Evolutionary conservation across 2,888 invertebrate species (phyloP).

Genomic region (Trachelus troglodyta): DNA sequence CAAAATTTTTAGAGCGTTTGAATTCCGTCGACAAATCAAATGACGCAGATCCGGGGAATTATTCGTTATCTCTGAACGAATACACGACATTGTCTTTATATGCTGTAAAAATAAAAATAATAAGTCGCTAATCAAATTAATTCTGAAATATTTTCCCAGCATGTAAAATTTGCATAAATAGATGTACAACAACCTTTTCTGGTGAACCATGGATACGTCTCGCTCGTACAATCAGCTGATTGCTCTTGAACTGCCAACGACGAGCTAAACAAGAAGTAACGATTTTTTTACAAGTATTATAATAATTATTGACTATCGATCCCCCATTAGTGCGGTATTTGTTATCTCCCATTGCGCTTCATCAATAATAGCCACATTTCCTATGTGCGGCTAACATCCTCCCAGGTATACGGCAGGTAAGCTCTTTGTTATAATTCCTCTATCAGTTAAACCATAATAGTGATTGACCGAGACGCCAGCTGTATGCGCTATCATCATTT

Average conservation of each 20-base stretch:
- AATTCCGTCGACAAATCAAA: background rate
- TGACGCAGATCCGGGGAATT: background rate
- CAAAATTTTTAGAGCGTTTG: background rate
- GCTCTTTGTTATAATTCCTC: background rate
- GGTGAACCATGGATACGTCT: background rate
- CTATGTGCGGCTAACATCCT: background rate
- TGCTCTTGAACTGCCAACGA: slow-evolving; percentile 22
- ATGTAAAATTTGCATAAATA: background rate
- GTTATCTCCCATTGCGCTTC: background rate
- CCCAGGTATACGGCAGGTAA: background rate
- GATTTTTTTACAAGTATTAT: slow-evolving; percentile 17
- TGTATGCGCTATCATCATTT: background rate
- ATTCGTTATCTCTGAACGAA: background rate
- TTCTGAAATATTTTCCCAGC: background rate
- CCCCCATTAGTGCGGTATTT: background rate
- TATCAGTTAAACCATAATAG: background rate
- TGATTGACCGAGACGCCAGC: background rate
- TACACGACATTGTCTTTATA: background rate
- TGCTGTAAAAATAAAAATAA: background rate
- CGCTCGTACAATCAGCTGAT: slow-evolving; percentile 19
- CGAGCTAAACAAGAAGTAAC: slow-evolving; percentile 13
- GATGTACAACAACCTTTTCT: background rate
- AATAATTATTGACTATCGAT: slow-evolving; percentile 10
- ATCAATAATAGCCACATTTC: background rate
- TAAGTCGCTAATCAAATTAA: background rate